These are phyloP conservation scores for Cydia amplana DNA, from an alignment of 1,140 invertebrate species.

Conservation along the genomic window DNA sequence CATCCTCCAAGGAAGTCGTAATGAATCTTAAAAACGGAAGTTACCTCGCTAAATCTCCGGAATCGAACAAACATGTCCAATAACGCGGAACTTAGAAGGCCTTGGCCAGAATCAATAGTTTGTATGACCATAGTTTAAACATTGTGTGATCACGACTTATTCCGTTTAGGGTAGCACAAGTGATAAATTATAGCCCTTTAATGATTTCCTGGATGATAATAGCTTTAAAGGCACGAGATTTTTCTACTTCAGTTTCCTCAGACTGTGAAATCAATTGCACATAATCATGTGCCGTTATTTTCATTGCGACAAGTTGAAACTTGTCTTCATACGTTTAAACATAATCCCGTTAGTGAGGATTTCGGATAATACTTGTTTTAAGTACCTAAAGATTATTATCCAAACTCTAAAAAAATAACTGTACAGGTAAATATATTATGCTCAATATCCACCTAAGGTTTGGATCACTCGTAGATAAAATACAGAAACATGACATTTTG, in stretches of 20 bases:
- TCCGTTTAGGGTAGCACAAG: not conserved
- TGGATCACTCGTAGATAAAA: not conserved
- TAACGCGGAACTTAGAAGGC: constrained; percentile 50
- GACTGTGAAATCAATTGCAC: not conserved
- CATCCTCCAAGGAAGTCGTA: constrained; percentile 55
- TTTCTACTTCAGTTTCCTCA: not conserved
- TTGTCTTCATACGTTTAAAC: no score
- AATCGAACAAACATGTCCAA: constrained; percentile 49
- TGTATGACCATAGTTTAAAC: constrained; percentile 20
- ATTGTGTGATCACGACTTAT: constrained; percentile 4
- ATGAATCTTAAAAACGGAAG: constrained; percentile 54
- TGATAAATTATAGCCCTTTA: constrained; percentile 2
- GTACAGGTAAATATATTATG: no score
- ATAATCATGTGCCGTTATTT: not conserved
- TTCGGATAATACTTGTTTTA: no score
- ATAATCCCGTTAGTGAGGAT: no score
- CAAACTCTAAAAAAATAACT: no score
- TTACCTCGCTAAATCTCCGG: constrained; percentile 56
- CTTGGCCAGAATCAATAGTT: constrained; percentile 36
- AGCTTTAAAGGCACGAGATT: not conserved
- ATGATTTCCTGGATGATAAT: not conserved
- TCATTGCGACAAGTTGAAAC: no score
- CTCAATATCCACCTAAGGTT: no score
- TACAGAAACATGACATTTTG: not conserved
- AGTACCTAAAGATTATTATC: no score